These are phyloP conservation scores for Gadus macrocephalus DNA, from an alignment of 2,113 vertebrate genomes.

Conservation along the genomic window DNA sequence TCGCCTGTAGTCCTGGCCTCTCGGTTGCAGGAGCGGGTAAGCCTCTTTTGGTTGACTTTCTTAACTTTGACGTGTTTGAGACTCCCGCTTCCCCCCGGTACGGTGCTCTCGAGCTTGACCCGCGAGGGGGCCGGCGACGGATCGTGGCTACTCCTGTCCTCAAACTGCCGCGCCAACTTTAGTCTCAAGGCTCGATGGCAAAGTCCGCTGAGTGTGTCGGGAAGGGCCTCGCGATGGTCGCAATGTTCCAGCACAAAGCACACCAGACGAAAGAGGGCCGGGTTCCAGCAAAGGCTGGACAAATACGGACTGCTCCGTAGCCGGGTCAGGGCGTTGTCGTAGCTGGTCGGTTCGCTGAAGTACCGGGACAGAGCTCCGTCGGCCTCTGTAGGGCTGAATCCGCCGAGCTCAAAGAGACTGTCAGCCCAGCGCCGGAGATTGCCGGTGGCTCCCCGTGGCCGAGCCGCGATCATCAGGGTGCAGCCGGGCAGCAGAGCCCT, in stretches of 20 bases:
- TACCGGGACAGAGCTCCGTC: constrained; percentile 72
- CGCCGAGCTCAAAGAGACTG: constrained; percentile 74
- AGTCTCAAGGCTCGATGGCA: constrained; percentile 66
- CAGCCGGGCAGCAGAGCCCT: constrained; percentile 81
- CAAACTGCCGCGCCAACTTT: constrained; percentile 29
- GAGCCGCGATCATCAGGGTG: constrained; percentile 78
- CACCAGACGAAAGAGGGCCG: constrained; percentile 76
- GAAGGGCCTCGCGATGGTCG: constrained; percentile 52
- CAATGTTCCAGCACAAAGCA: constrained; percentile 73
- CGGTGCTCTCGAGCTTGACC: neutral
- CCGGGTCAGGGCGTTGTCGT: constrained; percentile 48
- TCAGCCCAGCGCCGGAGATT: constrained; percentile 78
- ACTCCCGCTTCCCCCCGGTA: neutral
- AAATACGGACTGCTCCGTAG: constrained; percentile 69
- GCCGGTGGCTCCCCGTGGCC: constrained; percentile 74
- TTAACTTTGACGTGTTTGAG: neutral
- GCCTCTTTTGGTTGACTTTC: neutral
- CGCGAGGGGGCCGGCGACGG: neutral
- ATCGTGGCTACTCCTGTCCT: neutral
- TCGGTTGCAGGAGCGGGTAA: constrained; percentile 3
- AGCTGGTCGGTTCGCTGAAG: constrained; percentile 56
- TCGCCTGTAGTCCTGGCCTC: constrained; percentile 3
- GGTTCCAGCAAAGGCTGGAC: constrained; percentile 78
- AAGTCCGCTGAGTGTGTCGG: constrained; percentile 80
- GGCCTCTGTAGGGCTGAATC: constrained; percentile 76